Evolutionary conservation across 2,797 vertebrate genomes (phyloP).

Genomic region (Oreortyx pictus): DNA sequence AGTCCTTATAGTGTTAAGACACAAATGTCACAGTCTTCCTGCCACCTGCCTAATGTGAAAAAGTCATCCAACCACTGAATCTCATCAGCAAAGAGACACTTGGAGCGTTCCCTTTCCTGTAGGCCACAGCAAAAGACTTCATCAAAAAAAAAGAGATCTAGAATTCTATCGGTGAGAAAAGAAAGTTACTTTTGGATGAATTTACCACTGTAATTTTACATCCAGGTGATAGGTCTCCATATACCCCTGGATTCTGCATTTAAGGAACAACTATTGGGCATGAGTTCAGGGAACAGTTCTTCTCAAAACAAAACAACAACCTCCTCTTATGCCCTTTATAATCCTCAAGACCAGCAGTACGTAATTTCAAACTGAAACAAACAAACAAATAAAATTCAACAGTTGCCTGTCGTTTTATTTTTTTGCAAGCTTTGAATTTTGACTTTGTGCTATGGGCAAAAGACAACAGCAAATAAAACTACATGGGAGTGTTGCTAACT

Average conservation of each 20-base stretch:
- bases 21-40: background rate
- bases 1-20: background rate
- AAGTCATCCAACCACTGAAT: background rate
- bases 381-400: background rate
- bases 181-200: background rate
- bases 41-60: conserved; percentile 6
- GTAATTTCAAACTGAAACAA: background rate
- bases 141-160: background rate
- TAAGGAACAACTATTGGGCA: background rate
- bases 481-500: background rate
- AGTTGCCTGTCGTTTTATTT: background rate
- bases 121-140: background rate
- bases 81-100: background rate
- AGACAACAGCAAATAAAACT: background rate
- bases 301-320: background rate
- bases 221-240: background rate
- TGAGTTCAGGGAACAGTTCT: background rate
- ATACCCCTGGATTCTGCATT: background rate
- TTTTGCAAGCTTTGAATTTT: background rate
- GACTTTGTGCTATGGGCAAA: rapidly evolving
- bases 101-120: background rate
- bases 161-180: background rate
- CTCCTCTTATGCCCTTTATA: background rate
- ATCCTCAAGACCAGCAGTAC: background rate
- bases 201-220: background rate